Evolutionary conservation across 2,888 invertebrate genomes (phyloP).

Genomic region (Lordiphosa fenestrarum): DNA sequence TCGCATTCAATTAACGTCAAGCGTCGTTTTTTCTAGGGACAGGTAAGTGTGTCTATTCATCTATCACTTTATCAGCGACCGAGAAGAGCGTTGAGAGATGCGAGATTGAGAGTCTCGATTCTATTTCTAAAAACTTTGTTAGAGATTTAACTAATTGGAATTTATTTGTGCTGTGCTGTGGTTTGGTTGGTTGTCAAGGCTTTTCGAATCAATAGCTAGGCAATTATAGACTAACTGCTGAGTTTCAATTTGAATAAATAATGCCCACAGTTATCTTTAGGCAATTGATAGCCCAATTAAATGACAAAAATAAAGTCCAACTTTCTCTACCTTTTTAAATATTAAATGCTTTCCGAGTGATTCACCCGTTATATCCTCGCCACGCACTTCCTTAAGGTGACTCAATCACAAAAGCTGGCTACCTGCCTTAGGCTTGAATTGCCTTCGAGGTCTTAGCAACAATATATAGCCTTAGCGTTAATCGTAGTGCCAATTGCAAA

Average conservation of each 20-base stretch:
- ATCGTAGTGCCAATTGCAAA: conserved; percentile 35
- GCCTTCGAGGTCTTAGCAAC: conserved; percentile 11
- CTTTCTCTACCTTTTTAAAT: neutral
- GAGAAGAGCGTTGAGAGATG: conserved; percentile 37
- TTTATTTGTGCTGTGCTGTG: conserved; percentile 39
- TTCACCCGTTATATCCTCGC: neutral
- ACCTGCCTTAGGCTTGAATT: neutral
- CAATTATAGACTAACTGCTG: no score
- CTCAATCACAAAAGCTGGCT: neutral
- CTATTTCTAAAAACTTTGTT: conserved; percentile 15
- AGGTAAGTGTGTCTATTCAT: conserved; percentile 13
- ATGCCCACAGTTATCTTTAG: no score
- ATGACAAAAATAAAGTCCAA: neutral
- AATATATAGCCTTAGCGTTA: conserved; percentile 16
- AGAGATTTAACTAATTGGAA: conserved; percentile 57
- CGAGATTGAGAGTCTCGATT: conserved; percentile 6
- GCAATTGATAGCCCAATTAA: conserved; percentile 2
- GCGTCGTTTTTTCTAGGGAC: neutral
- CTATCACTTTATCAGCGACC: conserved; percentile 56
- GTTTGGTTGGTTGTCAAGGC: neutral
- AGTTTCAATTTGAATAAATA: conserved; percentile 4
- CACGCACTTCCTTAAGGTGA: conserved; percentile 6
- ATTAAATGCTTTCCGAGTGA: conserved; percentile 2
- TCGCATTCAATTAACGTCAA: conserved; percentile 68
- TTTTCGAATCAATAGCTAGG: no score